Evolutionary conservation across 2,113 vertebrate genomes (phyloP).

Genomic region (Ancistrus triradiatus): DNA sequence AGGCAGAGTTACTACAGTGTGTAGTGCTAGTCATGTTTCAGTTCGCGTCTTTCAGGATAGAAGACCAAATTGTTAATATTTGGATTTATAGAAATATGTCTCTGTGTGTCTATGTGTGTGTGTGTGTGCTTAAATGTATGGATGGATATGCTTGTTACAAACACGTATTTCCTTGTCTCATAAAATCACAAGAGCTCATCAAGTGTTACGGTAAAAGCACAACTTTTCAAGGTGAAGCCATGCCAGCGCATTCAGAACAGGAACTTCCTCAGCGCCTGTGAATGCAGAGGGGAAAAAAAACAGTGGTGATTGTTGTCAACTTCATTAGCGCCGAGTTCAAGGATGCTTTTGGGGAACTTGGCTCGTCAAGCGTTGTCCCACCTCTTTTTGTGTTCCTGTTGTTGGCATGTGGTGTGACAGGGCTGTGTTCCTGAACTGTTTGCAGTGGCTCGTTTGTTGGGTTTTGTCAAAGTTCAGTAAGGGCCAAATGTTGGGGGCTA

Average conservation of each 20-base stretch:
- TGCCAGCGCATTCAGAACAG: constrained; percentile 3
- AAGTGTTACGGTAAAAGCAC: constrained; percentile 15
- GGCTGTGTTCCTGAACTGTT: background rate
- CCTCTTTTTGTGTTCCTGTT: constrained; percentile 30
- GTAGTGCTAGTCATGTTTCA: background rate
- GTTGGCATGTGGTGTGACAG: constrained; percentile 21
- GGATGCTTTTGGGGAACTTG: constrained; percentile 35
- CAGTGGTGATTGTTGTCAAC: constrained; percentile 18
- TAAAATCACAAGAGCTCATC: no score
- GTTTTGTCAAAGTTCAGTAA: no score
- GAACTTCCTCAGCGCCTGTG: constrained; percentile 19
- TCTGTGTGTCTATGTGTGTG: background rate
- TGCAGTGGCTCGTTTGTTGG: background rate
- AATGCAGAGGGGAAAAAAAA: constrained; percentile 12
- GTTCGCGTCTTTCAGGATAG: no score
- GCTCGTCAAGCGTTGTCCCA: background rate
- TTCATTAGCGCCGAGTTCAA: constrained; percentile 22
- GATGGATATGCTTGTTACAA: no score
- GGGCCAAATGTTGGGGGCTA: no score
- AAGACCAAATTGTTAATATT: no score
- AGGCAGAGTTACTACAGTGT: no score
- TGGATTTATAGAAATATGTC: no score
- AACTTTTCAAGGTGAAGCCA: constrained; percentile 18
- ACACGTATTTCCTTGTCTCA: no score
- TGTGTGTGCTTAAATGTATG: background rate